Evolutionary conservation across 2,113 vertebrate species (phyloP).

Genomic region (Podarcis raffonei): DNA sequence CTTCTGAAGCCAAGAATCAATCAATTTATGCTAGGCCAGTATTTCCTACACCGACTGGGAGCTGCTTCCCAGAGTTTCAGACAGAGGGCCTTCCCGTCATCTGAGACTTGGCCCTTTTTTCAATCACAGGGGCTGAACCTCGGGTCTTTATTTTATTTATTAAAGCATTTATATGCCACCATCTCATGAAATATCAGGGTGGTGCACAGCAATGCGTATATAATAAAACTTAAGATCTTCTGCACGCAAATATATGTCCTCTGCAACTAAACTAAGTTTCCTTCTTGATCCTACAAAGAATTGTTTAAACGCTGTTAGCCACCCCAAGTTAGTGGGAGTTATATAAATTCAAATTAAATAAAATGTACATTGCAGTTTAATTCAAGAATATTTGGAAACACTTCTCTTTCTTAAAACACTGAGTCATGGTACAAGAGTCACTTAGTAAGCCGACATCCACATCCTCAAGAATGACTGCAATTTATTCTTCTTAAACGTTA

Average conservation of each 20-base stretch:
- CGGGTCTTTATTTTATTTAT: too few relatives aligned
- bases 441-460: not conserved
- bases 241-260: too few relatives aligned
- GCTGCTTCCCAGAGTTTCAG: not conserved
- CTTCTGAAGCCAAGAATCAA: too few relatives aligned
- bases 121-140: not conserved
- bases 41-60: not conserved
- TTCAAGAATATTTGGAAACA: not conserved
- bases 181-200: too few relatives aligned
- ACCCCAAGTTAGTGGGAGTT: not conserved
- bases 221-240: too few relatives aligned
- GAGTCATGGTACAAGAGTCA: slow-evolving; percentile 18
- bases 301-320: not conserved
- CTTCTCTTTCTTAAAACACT: not conserved
- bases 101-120: not conserved
- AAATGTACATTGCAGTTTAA: too few relatives aligned
- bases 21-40: not conserved
- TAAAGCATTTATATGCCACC: too few relatives aligned
- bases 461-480: not conserved
- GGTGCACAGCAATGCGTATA: too few relatives aligned
- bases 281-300: not conserved
- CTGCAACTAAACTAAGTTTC: not conserved
- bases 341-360: not conserved
- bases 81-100: not conserved
- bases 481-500: not conserved